Conservation (phyloP, 2,888 invertebrate species). For the Melolontha melolontha region DNA sequence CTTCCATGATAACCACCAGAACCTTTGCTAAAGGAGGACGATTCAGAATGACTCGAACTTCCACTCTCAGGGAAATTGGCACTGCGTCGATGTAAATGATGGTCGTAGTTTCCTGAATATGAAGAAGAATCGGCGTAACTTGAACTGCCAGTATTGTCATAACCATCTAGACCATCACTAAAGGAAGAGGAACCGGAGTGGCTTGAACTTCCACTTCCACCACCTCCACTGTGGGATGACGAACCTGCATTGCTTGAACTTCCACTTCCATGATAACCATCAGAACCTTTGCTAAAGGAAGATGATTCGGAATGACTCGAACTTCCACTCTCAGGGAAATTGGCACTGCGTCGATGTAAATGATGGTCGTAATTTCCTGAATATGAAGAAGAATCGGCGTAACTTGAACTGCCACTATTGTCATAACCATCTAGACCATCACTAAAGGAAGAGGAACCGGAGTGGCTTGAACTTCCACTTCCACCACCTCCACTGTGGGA, state of each 20-base stretch:
- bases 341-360: no score
- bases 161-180: no score
- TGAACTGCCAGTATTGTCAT: neutral
- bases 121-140: constrained; percentile 4
- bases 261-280: no score
- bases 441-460: neutral
- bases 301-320: constrained; percentile 4
- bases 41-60: neutral
- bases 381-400: constrained; percentile 5
- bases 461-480: neutral
- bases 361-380: no score
- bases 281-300: neutral
- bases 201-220: constrained; percentile 6
- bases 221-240: neutral
- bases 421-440: no score
- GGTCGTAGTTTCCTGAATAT: no score
- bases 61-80: neutral
- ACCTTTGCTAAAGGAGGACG: neutral
- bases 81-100: no score
- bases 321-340: neutral
- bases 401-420: constrained; percentile 8
- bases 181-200: neutral
- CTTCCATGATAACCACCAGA: no score
- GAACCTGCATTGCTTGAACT: no score
- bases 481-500: no score